Conservation (phyloP, 2,888 invertebrate species). For the Cacoxenus indagator region DNA sequence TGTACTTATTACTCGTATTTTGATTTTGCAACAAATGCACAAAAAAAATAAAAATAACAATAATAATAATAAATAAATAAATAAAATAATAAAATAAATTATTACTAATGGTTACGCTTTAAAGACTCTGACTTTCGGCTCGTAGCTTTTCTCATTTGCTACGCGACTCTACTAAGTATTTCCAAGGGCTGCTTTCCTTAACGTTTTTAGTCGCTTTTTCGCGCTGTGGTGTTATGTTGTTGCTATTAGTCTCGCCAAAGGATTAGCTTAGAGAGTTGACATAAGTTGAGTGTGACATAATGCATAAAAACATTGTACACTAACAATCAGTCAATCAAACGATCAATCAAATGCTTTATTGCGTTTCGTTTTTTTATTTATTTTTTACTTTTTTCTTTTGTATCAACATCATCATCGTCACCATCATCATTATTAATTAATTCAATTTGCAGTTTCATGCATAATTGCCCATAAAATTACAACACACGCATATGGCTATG, state of each 20-base stretch:
- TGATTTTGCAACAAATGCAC: background rate
- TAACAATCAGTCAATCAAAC: background rate
- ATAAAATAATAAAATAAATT: no score
- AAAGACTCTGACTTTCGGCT: conserved; percentile 16
- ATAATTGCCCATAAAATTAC: background rate
- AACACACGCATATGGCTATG: no score
- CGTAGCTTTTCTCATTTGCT: no score
- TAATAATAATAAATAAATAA: background rate
- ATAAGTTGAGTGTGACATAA: no score
- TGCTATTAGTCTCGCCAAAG: background rate
- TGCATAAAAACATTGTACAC: no score
- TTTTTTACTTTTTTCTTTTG: background rate
- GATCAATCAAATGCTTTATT: conserved; percentile 16
- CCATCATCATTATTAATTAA: background rate
- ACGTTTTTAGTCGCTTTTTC: background rate
- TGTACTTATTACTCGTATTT: no score
- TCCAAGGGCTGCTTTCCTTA: background rate
- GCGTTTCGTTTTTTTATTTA: conserved; percentile 11
- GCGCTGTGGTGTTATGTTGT: background rate
- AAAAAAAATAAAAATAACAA: background rate
- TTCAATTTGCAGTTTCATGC: conserved; percentile 12
- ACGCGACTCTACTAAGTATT: no score
- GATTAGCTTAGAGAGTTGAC: background rate
- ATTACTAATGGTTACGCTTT: conserved; percentile 6
- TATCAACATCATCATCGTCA: no score